Base-by-base conservation (phyloP, 2,113 vertebrate genomes). In the Pogona vitticeps region DNA sequence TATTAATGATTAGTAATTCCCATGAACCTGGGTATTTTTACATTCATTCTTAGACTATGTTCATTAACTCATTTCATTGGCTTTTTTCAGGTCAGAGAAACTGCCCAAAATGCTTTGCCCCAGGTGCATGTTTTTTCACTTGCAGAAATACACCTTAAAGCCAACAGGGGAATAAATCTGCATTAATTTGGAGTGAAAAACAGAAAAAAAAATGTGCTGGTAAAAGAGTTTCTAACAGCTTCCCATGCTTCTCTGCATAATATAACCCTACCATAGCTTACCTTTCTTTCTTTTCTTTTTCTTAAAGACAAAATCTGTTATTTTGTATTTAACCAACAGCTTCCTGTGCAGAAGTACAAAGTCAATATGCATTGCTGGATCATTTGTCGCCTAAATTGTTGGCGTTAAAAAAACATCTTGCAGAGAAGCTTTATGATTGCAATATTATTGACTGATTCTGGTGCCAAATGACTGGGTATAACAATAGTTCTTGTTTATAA, bases 321-420 rank as follows among this genome's bases (percentile, higher is more conserved):
- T 23, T 76, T 76, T 68, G 18, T 52, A 15, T 80, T 68, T 40
- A 86, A 71, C 52, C 58, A 83, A 79, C 38, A 56, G 73, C 42
- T n/a, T 63, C 33, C 65, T 72, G 80, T 52, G 73, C 38, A 26
- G 23, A 80, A 70, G 84, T 59, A 84, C 71, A 68, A 61, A 23
- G 20, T 76, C 71, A 84, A 46, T 70, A 76, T 33, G 46, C n/a
- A 63, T 9, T 46, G 8, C 38, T 84, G 70, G 71, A 87, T 84
- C n/a, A 21, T 83, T 84, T 83, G 28, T 40, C 20, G 2, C 13
- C 23, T 4, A 20, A 67, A 79, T 20, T 23, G 73, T 52, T 89
- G 67, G 28, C 80, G 52, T 42, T 52, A 46, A 2, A 31, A 2
- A 31, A 75, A 83, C 58, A 58, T 36, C 59, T 81, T 73, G 42